A percentile compares a stretch with the other conserved stretches of the same genome.
Evolutionary conservation across 2,113 vertebrate species (phyloP).

Genomic region (Xiphophorus maculatus): DNA sequence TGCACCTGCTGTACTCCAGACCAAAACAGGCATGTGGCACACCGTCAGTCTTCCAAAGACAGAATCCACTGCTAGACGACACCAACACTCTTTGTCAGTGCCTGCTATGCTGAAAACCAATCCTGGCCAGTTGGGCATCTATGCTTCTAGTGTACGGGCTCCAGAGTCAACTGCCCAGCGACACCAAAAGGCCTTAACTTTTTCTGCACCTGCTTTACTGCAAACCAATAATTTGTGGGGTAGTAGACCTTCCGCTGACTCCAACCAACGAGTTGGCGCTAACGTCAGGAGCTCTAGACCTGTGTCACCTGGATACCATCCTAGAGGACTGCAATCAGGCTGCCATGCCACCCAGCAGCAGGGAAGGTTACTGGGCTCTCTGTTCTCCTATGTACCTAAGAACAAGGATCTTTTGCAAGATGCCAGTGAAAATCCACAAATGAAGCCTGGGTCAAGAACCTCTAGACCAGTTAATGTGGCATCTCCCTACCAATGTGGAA

Average conservation of each 20-base stretch:
- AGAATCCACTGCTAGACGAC: not conserved
- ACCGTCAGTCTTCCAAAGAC: not conserved
- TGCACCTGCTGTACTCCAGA: not conserved
- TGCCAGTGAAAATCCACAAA: not conserved
- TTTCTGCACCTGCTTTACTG: not conserved
- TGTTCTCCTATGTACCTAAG: not conserved
- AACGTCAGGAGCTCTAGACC: not conserved
- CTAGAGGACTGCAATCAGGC: not conserved
- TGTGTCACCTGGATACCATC: too few species aligned
- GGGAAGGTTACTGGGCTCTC: not conserved
- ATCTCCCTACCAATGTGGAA: not conserved
- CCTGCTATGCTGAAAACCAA: not conserved
- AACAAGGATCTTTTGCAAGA: not conserved
- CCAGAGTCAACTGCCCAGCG: not conserved
- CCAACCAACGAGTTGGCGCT: not conserved
- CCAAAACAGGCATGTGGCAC: not conserved
- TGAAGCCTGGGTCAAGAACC: not conserved
- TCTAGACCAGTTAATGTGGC: not conserved
- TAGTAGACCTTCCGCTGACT: not conserved
- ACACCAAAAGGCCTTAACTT: not conserved
- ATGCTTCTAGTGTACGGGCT: not conserved
- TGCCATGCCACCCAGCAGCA: not conserved
- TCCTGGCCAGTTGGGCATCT: not conserved
- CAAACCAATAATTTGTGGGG: not conserved
- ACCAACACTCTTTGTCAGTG: not conserved